These are phyloP conservation scores for Cyrtorhinus lividipennis DNA, from an alignment of 1,140 invertebrate genomes.

Conservation along the genomic window DNA sequence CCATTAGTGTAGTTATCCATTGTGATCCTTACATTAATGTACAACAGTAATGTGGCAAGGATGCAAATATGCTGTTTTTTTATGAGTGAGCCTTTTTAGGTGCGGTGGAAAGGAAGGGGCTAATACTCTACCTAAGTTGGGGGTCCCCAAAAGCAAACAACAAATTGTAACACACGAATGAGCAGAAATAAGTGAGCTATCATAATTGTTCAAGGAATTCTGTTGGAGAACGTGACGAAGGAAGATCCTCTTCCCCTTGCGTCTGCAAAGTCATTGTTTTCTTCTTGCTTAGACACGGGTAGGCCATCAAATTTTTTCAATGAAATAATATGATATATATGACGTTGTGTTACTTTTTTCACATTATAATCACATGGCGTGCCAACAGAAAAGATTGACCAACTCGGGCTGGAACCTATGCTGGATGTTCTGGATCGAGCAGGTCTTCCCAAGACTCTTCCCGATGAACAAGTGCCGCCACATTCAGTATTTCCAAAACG, in stretches of 20 bases:
- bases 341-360: neutral
- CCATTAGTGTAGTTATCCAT: too few species aligned
- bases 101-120: too few species aligned
- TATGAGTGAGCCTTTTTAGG: too few species aligned
- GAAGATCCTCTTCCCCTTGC: slow-evolving; percentile 36
- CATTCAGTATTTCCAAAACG: slow-evolving; percentile 21
- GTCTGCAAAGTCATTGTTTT: slow-evolving; percentile 43
- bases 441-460: slow-evolving; percentile 17
- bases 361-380: neutral
- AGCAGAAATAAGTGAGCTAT: too few species aligned
- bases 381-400: slow-evolving; percentile 18
- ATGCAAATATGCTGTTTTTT: too few species aligned
- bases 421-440: slow-evolving; percentile 17
- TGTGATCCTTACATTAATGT: too few species aligned
- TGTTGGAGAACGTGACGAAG: slow-evolving; percentile 35
- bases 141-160: too few species aligned
- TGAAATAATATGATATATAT: neutral
- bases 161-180: too few species aligned
- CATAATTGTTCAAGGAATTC: slow-evolving; percentile 28
- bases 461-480: neutral
- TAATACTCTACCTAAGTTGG: too few species aligned
- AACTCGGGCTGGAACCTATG: slow-evolving; percentile 23
- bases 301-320: slow-evolving; percentile 14
- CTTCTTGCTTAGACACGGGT: slow-evolving; percentile 49
- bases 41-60: too few species aligned